These are phyloP conservation scores for Phylloscopus trochiloides DNA, from an alignment of 2,113 vertebrate species.

Conservation along the genomic window DNA sequence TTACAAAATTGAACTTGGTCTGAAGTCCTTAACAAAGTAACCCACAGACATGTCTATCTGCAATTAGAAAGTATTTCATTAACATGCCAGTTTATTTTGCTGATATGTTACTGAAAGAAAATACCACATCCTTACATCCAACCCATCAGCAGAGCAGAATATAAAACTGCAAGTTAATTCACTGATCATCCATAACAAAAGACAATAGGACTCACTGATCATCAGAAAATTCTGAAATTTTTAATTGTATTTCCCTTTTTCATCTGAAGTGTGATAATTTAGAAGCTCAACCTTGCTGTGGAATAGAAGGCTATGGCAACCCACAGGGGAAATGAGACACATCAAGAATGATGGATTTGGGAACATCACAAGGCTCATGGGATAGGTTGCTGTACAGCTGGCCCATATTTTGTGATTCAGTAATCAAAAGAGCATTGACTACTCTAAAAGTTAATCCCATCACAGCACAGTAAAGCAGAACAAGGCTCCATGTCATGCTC, in stretches of 20 bases:
- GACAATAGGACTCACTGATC: not conserved
- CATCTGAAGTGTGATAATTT: not conserved
- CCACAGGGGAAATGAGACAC: not conserved
- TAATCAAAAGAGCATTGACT: not conserved
- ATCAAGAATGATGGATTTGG: not conserved
- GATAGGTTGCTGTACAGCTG: not conserved
- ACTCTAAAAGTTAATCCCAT: not conserved
- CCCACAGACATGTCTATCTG: rapidly evolving
- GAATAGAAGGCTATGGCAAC: not conserved
- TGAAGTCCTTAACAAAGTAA: not conserved
- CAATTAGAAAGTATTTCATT: not conserved
- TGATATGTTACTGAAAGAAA: not conserved
- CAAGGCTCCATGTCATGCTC: not conserved
- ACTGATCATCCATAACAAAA: not conserved
- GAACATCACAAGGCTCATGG: not conserved
- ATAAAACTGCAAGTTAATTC: not conserved
- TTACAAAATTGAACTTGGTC: not conserved
- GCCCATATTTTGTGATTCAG: not conserved
- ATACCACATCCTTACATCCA: not conserved
- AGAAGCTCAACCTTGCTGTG: not conserved
- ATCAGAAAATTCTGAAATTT: not conserved
- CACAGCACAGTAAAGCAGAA: not conserved
- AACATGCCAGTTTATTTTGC: not conserved
- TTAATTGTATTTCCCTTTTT: not conserved
- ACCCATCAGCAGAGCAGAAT: not conserved